Conservation (phyloP, 2,113 vertebrate species). For the Microcebus lehilahytsara region DNA sequence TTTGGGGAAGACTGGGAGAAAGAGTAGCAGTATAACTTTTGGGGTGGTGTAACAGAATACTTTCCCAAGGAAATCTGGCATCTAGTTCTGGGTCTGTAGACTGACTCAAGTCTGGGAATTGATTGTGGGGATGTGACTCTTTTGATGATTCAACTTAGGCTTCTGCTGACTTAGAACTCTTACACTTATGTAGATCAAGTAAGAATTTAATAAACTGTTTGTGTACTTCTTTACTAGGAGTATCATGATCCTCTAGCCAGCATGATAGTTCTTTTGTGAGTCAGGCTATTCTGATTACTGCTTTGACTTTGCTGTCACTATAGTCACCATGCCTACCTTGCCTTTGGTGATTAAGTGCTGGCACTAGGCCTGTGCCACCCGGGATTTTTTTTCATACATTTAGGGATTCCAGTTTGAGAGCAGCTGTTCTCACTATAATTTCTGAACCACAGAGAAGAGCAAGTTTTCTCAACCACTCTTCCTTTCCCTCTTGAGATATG, state of each 20-base stretch:
- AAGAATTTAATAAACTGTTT: not conserved
- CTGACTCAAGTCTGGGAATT: not conserved
- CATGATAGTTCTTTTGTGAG: not conserved
- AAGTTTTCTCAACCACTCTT: not conserved
- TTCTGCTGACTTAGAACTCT: not conserved
- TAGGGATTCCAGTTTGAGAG: not conserved
- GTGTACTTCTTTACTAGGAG: not conserved
- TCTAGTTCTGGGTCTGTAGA: not conserved
- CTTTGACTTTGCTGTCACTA: not conserved
- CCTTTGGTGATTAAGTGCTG: not conserved
- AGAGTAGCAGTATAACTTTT: not conserved
- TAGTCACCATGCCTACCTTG: not conserved
- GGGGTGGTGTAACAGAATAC: not conserved
- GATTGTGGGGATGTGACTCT: not conserved
- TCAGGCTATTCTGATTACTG: not conserved
- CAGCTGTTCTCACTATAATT: not conserved
- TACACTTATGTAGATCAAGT: not conserved
- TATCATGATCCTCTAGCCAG: no score
- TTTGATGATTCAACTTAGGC: not conserved
- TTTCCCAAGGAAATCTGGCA: not conserved
- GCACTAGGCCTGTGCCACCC: accelerated
- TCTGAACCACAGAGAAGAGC: not conserved
- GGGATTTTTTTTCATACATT: not conserved
- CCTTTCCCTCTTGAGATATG: not conserved
- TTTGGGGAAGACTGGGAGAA: not conserved